Evolutionary conservation across 1,140 invertebrate species (phyloP).

Genomic region (Melanaphis sacchari): DNA sequence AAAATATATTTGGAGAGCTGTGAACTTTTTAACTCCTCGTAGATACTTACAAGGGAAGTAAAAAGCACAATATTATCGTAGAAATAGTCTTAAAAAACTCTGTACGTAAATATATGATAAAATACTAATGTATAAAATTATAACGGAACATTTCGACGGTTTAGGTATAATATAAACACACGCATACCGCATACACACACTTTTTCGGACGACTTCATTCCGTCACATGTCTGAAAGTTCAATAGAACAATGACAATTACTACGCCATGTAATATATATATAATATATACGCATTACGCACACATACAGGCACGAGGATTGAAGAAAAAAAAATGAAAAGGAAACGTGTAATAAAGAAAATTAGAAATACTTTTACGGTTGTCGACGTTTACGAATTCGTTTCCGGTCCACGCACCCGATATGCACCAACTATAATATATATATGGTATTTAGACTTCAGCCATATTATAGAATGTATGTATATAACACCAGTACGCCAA

Average conservation of each 20-base stretch:
- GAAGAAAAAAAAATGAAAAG: neutral
- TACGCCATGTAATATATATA: neutral
- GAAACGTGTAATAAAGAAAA: slow-evolving; percentile 7
- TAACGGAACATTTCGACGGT: neutral
- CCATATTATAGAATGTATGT: neutral
- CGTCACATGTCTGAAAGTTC: neutral
- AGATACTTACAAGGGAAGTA: too few species aligned
- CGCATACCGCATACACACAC: neutral
- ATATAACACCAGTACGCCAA: neutral
- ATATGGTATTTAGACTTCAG: neutral
- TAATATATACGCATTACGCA: too few species aligned
- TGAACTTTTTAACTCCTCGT: neutral
- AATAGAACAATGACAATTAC: neutral
- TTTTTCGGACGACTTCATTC: neutral
- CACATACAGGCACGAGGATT: neutral
- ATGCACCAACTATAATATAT: neutral
- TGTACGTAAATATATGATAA: neutral
- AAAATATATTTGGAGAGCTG: neutral
- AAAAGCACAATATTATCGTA: neutral
- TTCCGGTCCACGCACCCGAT: neutral
- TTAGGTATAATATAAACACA: neutral
- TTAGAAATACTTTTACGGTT: slow-evolving; percentile 38
- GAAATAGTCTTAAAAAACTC: neutral
- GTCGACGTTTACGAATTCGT: neutral
- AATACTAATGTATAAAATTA: neutral